These are phyloP conservation scores for Torymus tubicola DNA, from an alignment of 2,888 invertebrate species.

Conservation along the genomic window DNA sequence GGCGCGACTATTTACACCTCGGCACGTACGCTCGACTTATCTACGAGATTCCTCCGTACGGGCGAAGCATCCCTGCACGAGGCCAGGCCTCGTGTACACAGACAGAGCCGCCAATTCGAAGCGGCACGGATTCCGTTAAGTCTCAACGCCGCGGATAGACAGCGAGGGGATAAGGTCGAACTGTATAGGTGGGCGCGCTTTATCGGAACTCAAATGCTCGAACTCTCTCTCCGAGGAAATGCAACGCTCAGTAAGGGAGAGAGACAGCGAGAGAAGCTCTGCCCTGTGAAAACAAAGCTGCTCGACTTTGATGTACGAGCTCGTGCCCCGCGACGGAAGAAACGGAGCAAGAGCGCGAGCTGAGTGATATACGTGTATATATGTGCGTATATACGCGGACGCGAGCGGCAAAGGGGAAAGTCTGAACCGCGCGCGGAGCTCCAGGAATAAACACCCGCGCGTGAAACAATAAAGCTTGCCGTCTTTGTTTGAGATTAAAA, in stretches of 20 bases:
- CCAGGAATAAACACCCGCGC: constrained; percentile 55
- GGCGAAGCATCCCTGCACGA: too few species aligned
- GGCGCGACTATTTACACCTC: background rate
- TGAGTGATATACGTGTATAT: too few species aligned
- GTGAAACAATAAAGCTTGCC: constrained; percentile 54
- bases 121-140: background rate
- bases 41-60: background rate
- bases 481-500: constrained; percentile 49
- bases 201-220: constrained; percentile 34
- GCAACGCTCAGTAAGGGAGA: background rate
- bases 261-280: background rate
- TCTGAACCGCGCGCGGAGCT: constrained; percentile 38
- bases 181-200: constrained; percentile 1
- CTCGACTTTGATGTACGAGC: constrained; percentile 50
- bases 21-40: background rate
- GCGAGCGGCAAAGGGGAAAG: constrained; percentile 45
- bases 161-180: background rate
- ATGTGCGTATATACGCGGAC: background rate
- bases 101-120: too few species aligned
- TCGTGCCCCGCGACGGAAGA: constrained; percentile 48
- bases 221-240: background rate
- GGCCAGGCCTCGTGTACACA: too few species aligned
- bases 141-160: background rate
- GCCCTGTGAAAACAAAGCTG: constrained; percentile 48
- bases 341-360: constrained; percentile 28